These are phyloP conservation scores for Athalia rosae DNA, from an alignment of 2,888 invertebrate genomes.

Conservation along the genomic window DNA sequence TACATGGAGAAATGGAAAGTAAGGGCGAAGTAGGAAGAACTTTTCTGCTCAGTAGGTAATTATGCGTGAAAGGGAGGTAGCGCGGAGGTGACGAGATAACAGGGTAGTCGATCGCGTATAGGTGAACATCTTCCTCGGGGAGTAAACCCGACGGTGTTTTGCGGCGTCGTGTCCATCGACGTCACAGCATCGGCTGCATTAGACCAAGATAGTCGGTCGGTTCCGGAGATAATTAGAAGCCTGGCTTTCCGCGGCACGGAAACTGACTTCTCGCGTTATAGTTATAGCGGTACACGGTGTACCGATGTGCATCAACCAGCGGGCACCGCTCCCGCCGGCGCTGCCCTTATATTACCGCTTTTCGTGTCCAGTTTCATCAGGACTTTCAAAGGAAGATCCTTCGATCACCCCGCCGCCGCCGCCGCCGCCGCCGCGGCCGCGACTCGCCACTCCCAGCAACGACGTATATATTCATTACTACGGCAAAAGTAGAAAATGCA, in stretches of 20 bases:
- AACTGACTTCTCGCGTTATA: neutral
- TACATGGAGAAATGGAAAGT: too few relatives aligned
- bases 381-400: constrained; percentile 52
- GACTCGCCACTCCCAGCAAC: constrained; percentile 40
- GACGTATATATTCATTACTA: neutral
- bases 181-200: neutral
- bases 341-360: constrained; percentile 47
- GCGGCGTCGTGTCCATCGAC: constrained; percentile 1
- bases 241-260: constrained; percentile 11
- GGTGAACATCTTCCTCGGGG: too few relatives aligned
- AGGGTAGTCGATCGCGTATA: too few relatives aligned
- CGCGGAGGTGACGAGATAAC: too few relatives aligned
- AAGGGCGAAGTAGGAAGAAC: too few relatives aligned
- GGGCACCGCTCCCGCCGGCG: constrained; percentile 18
- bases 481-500: neutral
- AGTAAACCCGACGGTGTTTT: too few relatives aligned
- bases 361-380: constrained; percentile 57
- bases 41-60: too few relatives aligned
- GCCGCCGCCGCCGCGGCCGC: too few relatives aligned
- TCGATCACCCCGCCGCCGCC: neutral
- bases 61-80: too few relatives aligned
- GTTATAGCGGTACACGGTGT: constrained; percentile 16
- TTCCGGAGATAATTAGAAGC: constrained; percentile 18
- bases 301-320: neutral
- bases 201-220: constrained; percentile 10